These are phyloP conservation scores for Lycodopsis pacificus DNA, from an alignment of 2,797 vertebrate genomes.

Conservation along the genomic window DNA sequence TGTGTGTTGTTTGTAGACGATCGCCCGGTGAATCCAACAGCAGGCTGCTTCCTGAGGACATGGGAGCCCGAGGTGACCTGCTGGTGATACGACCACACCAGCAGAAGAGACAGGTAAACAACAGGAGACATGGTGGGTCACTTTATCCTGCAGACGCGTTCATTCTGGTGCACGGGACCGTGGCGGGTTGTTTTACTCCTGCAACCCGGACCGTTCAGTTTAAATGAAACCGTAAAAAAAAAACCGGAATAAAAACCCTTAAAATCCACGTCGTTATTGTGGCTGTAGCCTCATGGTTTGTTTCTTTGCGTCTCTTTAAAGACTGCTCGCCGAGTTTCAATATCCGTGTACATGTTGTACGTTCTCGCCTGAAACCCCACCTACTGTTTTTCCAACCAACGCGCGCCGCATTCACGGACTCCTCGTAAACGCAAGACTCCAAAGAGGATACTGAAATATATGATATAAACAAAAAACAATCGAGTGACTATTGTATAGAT, in stretches of 20 bases:
- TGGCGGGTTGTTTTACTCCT: background rate
- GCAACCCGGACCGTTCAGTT: background rate
- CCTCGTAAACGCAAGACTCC: background rate
- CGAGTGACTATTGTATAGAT: background rate
- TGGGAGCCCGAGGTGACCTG: constrained; percentile 11
- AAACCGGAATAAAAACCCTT: background rate
- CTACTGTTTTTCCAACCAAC: constrained; percentile 37
- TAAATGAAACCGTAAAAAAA: background rate
- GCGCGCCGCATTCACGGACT: constrained; percentile 52
- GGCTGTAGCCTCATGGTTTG: background rate
- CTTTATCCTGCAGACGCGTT: constrained; percentile 56
- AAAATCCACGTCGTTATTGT: background rate
- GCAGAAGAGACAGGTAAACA: constrained; percentile 35
- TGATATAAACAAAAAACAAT: background rate
- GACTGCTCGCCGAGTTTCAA: accelerated
- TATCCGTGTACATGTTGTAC: constrained; percentile 28
- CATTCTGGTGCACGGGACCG: constrained; percentile 51
- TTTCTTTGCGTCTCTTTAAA: background rate
- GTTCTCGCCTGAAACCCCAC: constrained; percentile 41
- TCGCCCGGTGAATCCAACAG: constrained; percentile 7
- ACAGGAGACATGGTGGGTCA: constrained; percentile 39
- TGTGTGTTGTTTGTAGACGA: constrained; percentile 10
- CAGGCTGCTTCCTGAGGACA: constrained; percentile 3
- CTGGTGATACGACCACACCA: constrained; percentile 26
- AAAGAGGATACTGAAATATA: background rate